Base-by-base conservation (phyloP, 2,113 vertebrate species). In the Leptocoma aspasia region DNA sequence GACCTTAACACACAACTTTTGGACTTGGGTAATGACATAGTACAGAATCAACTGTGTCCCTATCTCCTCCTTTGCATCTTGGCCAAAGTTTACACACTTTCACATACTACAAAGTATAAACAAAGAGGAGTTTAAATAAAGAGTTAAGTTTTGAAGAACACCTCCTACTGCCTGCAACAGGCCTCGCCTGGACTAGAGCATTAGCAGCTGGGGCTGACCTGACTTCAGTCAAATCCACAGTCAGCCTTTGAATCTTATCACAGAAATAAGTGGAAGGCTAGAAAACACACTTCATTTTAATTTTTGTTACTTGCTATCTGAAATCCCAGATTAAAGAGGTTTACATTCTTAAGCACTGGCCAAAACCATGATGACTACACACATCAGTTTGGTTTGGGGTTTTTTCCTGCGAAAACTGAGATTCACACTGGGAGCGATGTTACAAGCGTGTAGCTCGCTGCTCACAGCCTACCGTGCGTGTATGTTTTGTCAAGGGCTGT, bases 351-450 rank as follows among this genome's bases (percentile, higher is more conserved):
- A 87, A 94, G 39, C 30, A 26, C 44, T 39, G n/a, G 87, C 86
- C 94, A 95, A 95, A 95, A 87, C 82, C 91, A 85, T 37, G 47
- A 92, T 45, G 70, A 76, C 61, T 87, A 45, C 10, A 24, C 35
- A 22, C 30, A 69, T 65, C 23, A 18, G 52, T 17, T n/a, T 16
- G 70, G 47, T 15, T 53, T 23, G 35, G 35, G 59, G 3, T 15
- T 14, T 5, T 35, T 31, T 44, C 4, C 54, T 1, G 0, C 63
- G 91, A 96, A 97, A 97, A 54, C 39, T 13, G 89, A 96, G 91
- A 85, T 80, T 77, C 95, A 91, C 92, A 28, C 65, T 61, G 78
- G 78, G 93, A 95, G 93, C 91, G 91, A 89, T 70, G 66, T 92
- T 96, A 90, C 53, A 82, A 95, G 66, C 39, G 68, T 65, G 6